Conservation (phyloP, 2,888 invertebrate genomes). For the Eurytoma adleriae region DNA sequence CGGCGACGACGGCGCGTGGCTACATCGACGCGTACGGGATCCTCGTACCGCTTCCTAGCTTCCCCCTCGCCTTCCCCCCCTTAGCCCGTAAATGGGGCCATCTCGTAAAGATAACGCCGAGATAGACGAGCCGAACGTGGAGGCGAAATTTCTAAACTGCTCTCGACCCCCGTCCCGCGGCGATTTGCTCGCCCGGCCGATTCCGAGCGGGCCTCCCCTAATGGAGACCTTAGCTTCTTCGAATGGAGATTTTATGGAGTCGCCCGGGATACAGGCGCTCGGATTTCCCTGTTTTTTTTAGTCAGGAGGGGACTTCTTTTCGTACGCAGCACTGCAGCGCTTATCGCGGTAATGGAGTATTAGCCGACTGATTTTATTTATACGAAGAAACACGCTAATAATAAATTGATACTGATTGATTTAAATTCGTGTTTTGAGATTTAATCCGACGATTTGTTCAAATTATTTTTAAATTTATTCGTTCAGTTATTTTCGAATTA, state of each 20-base stretch:
- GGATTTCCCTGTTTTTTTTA: too few species aligned
- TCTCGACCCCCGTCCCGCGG: constrained; percentile 2
- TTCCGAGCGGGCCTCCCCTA: neutral
- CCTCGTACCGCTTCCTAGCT: neutral
- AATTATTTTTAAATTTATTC: too few species aligned
- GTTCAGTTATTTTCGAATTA: too few species aligned
- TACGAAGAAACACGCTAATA: too few species aligned
- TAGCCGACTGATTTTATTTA: too few species aligned
- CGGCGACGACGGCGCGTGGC: constrained; percentile 31
- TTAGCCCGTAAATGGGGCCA: constrained; percentile 41
- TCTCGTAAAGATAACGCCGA: constrained; percentile 54
- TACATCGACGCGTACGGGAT: neutral
- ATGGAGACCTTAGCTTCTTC: neutral
- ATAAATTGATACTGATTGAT: too few species aligned
- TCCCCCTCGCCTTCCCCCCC: neutral
- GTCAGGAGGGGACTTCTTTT: too few species aligned
- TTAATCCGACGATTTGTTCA: too few species aligned
- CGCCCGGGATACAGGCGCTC: neutral
- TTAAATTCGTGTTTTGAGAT: too few species aligned
- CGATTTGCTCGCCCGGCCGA: constrained; percentile 28
- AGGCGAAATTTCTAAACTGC: constrained; percentile 53
- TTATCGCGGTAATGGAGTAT: too few species aligned
- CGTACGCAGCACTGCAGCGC: too few species aligned
- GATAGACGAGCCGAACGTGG: constrained; percentile 54
- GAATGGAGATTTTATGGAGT: constrained; percentile 25